Evolutionary conservation across 2,113 vertebrate genomes (phyloP).

Genomic region (Elgaria multicarinata): DNA sequence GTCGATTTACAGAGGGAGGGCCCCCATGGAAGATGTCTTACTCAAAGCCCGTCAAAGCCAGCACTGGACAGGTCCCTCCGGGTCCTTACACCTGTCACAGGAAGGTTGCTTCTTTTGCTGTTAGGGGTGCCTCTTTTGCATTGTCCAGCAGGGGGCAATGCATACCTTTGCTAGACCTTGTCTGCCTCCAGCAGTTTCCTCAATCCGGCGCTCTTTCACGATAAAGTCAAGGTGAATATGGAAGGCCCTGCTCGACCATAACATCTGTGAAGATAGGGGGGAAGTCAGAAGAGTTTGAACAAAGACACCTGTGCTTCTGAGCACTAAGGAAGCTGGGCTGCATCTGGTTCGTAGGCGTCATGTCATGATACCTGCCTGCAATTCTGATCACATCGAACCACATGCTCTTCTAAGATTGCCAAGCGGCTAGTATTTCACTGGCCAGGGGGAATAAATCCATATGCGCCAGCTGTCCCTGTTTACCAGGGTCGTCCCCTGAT

Average conservation of each 20-base stretch:
- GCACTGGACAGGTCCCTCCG: no score
- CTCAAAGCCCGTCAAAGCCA: no score
- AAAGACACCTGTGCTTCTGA: neutral
- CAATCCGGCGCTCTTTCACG: accelerated
- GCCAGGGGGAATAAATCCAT: neutral
- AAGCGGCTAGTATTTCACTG: neutral
- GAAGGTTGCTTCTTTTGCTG: no score
- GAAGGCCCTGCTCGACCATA: neutral
- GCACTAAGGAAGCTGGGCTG: neutral
- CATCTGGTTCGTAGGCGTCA: neutral
- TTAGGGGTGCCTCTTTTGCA: neutral
- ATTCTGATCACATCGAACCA: neutral
- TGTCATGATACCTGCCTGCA: neutral
- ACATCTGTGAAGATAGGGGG: neutral
- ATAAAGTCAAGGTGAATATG: neutral
- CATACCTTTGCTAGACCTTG: neutral
- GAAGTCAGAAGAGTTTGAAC: neutral
- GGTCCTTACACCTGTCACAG: no score
- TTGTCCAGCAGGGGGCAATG: neutral
- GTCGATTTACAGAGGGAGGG: no score
- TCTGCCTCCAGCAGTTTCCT: neutral
- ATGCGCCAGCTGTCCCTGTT: neutral
- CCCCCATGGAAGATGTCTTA: no score
- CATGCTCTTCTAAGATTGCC: no score
- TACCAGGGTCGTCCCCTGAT: no score